Evolutionary conservation across 2,113 vertebrate genomes (phyloP).

Genomic region (Psittacara wagleri): DNA sequence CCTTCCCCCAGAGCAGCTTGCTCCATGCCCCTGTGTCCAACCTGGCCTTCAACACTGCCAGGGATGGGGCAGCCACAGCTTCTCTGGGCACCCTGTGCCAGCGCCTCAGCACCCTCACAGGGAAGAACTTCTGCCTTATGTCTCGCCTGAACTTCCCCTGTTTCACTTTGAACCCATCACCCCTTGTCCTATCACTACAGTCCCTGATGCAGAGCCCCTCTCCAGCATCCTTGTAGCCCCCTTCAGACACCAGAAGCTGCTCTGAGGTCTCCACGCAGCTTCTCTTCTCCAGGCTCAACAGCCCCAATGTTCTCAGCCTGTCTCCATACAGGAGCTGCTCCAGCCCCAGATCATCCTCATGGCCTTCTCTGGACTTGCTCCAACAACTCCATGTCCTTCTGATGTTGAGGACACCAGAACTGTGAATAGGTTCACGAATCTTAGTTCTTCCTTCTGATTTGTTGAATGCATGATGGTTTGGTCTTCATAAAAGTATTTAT

Average conservation of each 20-base stretch:
- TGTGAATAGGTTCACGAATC: not conserved
- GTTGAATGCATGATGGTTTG: not conserved
- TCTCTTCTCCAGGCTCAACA: not conserved
- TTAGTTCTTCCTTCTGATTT: not conserved
- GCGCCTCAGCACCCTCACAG: too few species aligned
- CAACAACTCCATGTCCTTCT: not conserved
- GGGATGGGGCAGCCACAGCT: too few species aligned
- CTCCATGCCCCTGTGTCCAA: too few species aligned
- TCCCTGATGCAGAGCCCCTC: too few species aligned
- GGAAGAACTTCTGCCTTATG: too few species aligned
- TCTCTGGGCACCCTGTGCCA: too few species aligned
- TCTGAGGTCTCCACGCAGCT: not conserved
- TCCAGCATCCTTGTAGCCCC: too few species aligned
- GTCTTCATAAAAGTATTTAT: not conserved
- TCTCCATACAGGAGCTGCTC: accelerated
- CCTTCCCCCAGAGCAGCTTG: too few species aligned
- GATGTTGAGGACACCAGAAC: not conserved
- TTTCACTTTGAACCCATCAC: too few species aligned
- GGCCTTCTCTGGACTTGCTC: not conserved
- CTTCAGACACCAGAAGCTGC: too few species aligned
- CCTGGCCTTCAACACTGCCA: not conserved
- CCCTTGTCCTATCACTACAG: too few species aligned
- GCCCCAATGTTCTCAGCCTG: not conserved
- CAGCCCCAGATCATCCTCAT: not conserved
- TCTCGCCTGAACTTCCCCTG: too few species aligned